Conservation (phyloP, 2,888 invertebrate genomes). For the Catocala fraxini region DNA sequence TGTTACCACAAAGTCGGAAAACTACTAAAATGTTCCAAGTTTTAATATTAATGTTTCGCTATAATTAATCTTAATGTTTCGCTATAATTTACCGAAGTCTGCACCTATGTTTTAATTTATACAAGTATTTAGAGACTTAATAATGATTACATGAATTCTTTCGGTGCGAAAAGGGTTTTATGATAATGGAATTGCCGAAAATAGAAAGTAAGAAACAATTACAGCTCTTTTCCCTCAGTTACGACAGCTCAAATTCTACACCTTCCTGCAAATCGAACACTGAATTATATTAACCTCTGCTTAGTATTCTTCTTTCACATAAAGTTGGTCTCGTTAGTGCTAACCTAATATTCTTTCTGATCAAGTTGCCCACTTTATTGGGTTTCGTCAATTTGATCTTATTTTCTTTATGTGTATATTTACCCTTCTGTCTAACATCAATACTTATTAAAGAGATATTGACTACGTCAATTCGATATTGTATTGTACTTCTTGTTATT, state of each 20-base stretch:
- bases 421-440: too few species aligned
- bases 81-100: conserved; percentile 13
- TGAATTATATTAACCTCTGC: conserved; percentile 12
- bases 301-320: conserved; percentile 30
- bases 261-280: conserved; percentile 4
- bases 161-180: conserved; percentile 20
- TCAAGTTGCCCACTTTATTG: conserved; percentile 18
- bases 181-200: conserved; percentile 24
- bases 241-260: conserved; percentile 2
- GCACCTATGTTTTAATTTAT: conserved; percentile 34
- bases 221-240: not conserved
- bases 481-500: too few species aligned
- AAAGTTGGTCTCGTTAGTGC: conserved; percentile 28
- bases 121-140: conserved; percentile 33
- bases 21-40: conserved; percentile 1
- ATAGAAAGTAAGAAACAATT: conserved; percentile 17
- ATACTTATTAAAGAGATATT: too few species aligned
- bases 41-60: conserved; percentile 5
- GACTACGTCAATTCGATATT: too few species aligned
- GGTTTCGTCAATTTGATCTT: not conserved
- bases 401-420: not conserved
- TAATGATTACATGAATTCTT: conserved; percentile 31
- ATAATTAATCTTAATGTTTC: conserved; percentile 10
- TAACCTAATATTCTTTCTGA: conserved; percentile 23
- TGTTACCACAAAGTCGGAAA: not conserved